A percentile compares a stretch with the other conserved stretches of the same genome.
These are phyloP conservation scores for Chloroclysta siterata DNA, from an alignment of 2,888 invertebrate genomes.

Conservation along the genomic window DNA sequence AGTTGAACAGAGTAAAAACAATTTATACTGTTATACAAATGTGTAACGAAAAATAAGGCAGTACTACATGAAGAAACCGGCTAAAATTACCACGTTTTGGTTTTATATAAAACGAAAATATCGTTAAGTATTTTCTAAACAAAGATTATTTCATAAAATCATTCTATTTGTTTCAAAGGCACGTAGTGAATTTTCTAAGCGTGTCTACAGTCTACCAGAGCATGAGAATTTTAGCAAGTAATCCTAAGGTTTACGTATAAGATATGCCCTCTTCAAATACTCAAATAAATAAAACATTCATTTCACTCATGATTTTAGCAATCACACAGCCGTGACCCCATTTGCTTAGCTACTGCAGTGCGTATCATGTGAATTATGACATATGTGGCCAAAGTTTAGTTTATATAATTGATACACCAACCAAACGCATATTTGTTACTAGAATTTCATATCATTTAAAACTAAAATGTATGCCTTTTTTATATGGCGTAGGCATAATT, in stretches of 20 bases:
- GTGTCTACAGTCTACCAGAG: conserved; percentile 35
- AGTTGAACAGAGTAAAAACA: conserved; percentile 38
- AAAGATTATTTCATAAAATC: conserved; percentile 8
- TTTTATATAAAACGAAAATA: conserved; percentile 11
- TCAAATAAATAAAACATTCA: conserved; percentile 47
- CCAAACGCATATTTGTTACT: no score
- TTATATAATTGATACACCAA: no score
- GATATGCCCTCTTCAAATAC: conserved; percentile 47
- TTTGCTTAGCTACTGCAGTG: conserved; percentile 40
- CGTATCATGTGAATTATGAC: neutral
- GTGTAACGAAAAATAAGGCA: conserved; percentile 45
- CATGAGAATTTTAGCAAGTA: conserved; percentile 50
- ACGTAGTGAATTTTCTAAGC: conserved; percentile 47
- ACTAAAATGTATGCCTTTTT: no score
- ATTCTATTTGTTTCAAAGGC: conserved; percentile 47
- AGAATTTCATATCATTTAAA: no score
- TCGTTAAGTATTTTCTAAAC: neutral
- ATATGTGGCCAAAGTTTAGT: no score
- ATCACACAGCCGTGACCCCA: conserved; percentile 55
- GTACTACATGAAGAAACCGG: conserved; percentile 34
- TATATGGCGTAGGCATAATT: no score
- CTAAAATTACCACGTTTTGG: conserved; percentile 53
- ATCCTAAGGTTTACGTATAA: conserved; percentile 53
- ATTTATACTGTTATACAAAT: conserved; percentile 43
- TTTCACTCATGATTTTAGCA: conserved; percentile 55